phyloP scores from a whole-genome alignment of 2,113 vertebrate genomes.

The Microtus oregoni region DNA sequence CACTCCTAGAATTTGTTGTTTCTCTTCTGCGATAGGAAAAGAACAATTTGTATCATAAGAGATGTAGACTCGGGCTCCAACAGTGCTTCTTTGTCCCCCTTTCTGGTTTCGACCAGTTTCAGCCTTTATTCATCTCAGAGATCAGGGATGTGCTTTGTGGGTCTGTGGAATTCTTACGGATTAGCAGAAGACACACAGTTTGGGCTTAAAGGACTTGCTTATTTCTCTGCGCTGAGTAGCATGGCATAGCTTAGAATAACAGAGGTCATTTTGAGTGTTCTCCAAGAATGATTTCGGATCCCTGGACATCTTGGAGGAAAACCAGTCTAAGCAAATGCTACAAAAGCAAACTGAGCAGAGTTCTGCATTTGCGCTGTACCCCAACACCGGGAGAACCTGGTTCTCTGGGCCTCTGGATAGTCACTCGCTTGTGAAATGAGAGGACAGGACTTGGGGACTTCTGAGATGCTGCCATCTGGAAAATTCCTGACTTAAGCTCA shows the following conservation, averaged over 20 bases:
- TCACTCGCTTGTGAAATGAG: not conserved
- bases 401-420: not conserved
- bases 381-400: slow-evolving; percentile 56
- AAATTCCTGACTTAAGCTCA: slow-evolving; percentile 49
- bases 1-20: slow-evolving; percentile 64
- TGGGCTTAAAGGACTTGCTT: slow-evolving; percentile 77
- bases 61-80: slow-evolving; percentile 43
- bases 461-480: not conserved
- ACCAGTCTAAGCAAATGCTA: slow-evolving; percentile 81
- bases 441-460: not conserved
- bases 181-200: slow-evolving; percentile 66
- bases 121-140: slow-evolving; percentile 61
- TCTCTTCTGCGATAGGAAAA: slow-evolving; percentile 56
- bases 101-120: slow-evolving; percentile 52
- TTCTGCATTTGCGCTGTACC: slow-evolving; percentile 69
- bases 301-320: slow-evolving; percentile 81
- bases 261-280: slow-evolving; percentile 80
- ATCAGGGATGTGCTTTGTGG: slow-evolving; percentile 17
- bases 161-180: slow-evolving; percentile 66
- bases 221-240: slow-evolving; percentile 77
- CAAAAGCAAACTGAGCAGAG: slow-evolving; percentile 79
- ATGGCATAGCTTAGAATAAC: slow-evolving; percentile 72
- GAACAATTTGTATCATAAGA: slow-evolving; percentile 68
- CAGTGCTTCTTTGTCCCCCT: slow-evolving; percentile 65
- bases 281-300: slow-evolving; percentile 82